These are phyloP conservation scores for Coracopsis vasa DNA, from an alignment of 2,113 vertebrate species.

Conservation along the genomic window DNA sequence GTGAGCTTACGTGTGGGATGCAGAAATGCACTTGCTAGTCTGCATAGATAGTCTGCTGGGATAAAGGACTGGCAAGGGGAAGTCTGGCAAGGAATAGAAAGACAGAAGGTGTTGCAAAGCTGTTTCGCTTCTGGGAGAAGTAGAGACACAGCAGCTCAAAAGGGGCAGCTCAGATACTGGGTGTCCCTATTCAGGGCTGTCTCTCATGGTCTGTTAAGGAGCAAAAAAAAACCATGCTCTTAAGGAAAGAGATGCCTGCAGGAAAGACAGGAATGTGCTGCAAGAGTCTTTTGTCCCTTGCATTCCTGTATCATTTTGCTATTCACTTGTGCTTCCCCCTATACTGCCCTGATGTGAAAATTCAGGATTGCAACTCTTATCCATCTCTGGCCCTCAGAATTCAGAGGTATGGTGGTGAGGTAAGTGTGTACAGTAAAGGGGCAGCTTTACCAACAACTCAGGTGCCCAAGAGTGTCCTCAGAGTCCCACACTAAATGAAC, in stretches of 20 bases:
- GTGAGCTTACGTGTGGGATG: rapidly evolving
- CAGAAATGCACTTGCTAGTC: background rate
- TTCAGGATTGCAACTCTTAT: background rate
- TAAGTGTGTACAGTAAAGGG: background rate
- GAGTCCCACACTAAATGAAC: background rate
- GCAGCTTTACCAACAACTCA: background rate
- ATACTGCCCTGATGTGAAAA: background rate
- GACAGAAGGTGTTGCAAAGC: background rate
- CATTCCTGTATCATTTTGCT: background rate
- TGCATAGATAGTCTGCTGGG: rapidly evolving
- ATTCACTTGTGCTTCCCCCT: background rate
- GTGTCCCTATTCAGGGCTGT: background rate
- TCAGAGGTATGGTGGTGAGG: background rate
- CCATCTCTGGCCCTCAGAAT: background rate
- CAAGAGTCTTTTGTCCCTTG: background rate
- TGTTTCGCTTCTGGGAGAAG: background rate
- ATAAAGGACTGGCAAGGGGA: background rate
- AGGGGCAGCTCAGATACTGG: background rate
- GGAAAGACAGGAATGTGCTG: background rate
- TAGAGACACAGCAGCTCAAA: background rate
- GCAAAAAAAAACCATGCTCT: background rate
- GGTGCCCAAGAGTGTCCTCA: background rate
- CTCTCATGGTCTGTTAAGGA: background rate
- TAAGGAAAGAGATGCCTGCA: background rate
- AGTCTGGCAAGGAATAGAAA: background rate